phyloP scores from a whole-genome alignment of 2,888 invertebrate species.

The Yponomeuta sedellus region DNA sequence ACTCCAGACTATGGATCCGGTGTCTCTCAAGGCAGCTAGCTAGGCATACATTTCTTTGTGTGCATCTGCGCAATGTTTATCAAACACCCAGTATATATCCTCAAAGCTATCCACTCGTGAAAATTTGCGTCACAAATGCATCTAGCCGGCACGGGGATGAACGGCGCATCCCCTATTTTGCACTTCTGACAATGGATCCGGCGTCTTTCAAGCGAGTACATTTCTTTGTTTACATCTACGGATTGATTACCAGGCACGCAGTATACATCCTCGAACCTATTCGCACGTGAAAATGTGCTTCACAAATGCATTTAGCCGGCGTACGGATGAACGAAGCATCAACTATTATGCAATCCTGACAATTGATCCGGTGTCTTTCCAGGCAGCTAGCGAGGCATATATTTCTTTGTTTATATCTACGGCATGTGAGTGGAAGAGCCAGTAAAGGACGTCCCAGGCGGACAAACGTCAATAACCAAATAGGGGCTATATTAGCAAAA shows the following conservation, averaged over 20 bases:
- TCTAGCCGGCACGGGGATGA: background rate
- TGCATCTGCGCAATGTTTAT: too few species aligned
- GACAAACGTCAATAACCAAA: too few species aligned
- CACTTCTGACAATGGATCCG: background rate
- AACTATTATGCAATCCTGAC: background rate
- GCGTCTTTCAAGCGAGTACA: background rate
- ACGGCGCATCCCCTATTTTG: background rate
- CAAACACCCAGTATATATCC: too few species aligned
- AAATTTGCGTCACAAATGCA: background rate
- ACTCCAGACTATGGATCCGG: too few species aligned
- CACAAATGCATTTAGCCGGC: background rate
- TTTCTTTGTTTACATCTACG: too few species aligned
- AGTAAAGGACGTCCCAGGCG: too few species aligned
- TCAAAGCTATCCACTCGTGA: background rate
- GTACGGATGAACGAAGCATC: background rate
- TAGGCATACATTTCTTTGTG: too few species aligned
- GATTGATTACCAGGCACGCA: too few species aligned
- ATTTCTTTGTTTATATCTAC: too few species aligned
- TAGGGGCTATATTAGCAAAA: too few species aligned
- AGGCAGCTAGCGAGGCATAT: background rate
- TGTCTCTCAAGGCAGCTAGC: too few species aligned
- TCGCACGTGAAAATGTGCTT: background rate
- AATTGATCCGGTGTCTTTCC: background rate
- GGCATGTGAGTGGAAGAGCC: too few species aligned
- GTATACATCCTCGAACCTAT: background rate